Base-by-base conservation (phyloP, 2,113 vertebrate species). In the Sapajus apella region DNA sequence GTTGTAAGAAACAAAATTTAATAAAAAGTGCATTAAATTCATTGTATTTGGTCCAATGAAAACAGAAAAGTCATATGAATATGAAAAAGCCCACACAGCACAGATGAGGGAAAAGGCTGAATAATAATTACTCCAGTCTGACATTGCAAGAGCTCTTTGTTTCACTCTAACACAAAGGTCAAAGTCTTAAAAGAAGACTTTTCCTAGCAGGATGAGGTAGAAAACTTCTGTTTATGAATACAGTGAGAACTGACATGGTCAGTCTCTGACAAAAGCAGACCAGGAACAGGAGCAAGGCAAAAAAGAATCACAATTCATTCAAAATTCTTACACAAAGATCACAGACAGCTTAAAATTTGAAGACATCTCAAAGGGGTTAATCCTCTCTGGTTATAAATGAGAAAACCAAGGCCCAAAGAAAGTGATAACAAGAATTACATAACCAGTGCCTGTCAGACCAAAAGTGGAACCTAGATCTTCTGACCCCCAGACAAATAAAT, bases 1-100 rank as follows among this genome's bases (percentile, higher is more conserved):
- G 90, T 96, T 97, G 87, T 95, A 97, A 72, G 72, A 98, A 98
- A 97, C 4, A 12, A 87, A 98, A 97, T 98, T 97, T 97, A 98
- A 98, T 98, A 97, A 97, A 98, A 94, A 92, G 87, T 87, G 35
- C 91, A 98, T 98, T 97, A 95, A 97, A 82, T 47, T 96, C 40
- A 94, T 96, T 97, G n/a, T 95, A 96, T 45, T 81, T 81, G 27
- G 11, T 90, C 95, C 96, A 98, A 96, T 95, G 91, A 98, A 98
- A 98, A 97, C 70, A 98, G 96, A 96, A 98, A 94, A 2, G 0
- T 97, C 79, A 83, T 80, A 97, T 32, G 40, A 98, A 97, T 97
- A 96, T 81, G 47, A 97, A 95, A 94, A 98, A 96, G 52, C 90
- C 86, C 47, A 80, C 66, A 73, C 1, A 82, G 21, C 81, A 93